phyloP scores from a whole-genome alignment of 2,113 vertebrate genomes.

The Sylvia atricapilla region DNA sequence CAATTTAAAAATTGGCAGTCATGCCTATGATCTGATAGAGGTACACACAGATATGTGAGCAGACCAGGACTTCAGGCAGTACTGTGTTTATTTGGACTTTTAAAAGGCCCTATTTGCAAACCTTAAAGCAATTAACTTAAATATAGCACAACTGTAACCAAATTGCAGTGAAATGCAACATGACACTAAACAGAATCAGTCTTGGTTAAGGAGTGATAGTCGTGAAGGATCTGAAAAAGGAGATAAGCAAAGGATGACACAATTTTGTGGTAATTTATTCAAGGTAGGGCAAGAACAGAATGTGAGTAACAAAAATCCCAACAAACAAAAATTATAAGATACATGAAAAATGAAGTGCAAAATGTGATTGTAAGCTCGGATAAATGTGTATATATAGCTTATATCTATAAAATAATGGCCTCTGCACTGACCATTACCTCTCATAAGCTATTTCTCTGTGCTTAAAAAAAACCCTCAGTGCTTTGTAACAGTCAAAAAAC shows the following conservation, averaged over 20 bases:
- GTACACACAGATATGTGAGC: background rate
- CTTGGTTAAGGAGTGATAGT: background rate
- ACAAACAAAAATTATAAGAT: too few species aligned
- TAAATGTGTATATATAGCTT: background rate
- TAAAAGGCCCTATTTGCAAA: background rate
- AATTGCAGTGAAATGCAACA: background rate
- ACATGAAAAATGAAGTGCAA: background rate
- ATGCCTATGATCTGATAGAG: background rate
- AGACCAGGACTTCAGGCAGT: background rate
- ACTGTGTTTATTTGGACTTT: background rate
- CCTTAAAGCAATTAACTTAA: background rate
- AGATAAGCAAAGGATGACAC: background rate
- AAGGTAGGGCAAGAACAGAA: background rate
- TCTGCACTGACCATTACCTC: background rate
- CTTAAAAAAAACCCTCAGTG: background rate
- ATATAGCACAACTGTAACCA: background rate
- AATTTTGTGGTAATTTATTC: background rate
- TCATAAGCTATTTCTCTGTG: background rate
- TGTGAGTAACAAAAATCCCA: background rate
- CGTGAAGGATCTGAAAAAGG: background rate
- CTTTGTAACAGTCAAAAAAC: background rate
- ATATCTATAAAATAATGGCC: background rate
- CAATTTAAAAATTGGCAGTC: background rate
- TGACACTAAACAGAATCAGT: background rate
- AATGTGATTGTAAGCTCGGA: background rate